A percentile compares a stretch with the other conserved stretches of the same genome.
These are phyloP conservation scores for Synergus laeviventris DNA, from an alignment of 2,888 invertebrate species.

Conservation along the genomic window DNA sequence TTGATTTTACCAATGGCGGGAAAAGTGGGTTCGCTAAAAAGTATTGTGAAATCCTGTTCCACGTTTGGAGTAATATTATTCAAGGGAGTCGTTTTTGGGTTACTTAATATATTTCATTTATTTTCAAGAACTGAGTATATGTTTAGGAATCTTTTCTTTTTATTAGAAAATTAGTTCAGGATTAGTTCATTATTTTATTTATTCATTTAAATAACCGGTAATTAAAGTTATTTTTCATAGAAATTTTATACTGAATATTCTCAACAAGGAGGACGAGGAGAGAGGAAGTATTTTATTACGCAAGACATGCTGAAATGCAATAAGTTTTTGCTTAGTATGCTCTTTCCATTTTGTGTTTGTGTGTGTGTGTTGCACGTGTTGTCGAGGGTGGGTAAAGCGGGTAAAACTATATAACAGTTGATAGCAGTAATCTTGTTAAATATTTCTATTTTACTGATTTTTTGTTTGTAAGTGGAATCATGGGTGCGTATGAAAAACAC, in stretches of 20 bases:
- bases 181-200: neutral
- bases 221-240: neutral
- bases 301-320: conserved; percentile 14
- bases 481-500: conserved; percentile 17
- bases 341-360: conserved; percentile 10
- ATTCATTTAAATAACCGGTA: neutral
- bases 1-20: conserved; percentile 12
- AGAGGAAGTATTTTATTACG: conserved; percentile 16
- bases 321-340: conserved; percentile 19
- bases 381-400: neutral
- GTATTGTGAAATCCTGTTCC: neutral
- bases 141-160: neutral
- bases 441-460: no score
- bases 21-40: conserved; percentile 11
- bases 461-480: neutral
- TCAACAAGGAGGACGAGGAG: neutral
- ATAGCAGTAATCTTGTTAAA: neutral
- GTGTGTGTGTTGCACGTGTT: neutral
- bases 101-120: neutral
- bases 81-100: neutral
- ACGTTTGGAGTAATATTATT: neutral
- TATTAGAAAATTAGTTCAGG: neutral
- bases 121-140: neutral
- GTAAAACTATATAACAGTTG: neutral
- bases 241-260: conserved; percentile 1